Percentiles rank a stretch among this genome's conserved stretches.
phyloP scores from a whole-genome alignment of 2,113 vertebrate species.

The Corythornis vintsioides region DNA sequence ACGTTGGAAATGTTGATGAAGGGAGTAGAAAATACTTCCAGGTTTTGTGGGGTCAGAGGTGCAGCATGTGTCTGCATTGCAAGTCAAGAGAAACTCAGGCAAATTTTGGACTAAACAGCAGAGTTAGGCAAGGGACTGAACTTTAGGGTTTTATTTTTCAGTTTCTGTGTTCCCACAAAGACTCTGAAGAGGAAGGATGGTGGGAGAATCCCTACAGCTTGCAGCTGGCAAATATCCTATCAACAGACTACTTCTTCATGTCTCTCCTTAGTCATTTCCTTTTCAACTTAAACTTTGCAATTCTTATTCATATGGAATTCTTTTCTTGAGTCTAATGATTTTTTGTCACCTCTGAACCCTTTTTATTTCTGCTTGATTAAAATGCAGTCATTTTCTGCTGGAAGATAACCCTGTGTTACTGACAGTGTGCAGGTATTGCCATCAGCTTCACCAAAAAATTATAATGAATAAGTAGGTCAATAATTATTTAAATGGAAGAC shows the following conservation, averaged over 20 bases:
- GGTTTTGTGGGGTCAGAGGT: not conserved
- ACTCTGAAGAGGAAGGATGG: not conserved
- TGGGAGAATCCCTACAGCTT: not conserved
- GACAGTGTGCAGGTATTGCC: not conserved
- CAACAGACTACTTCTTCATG: not conserved
- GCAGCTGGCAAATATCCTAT: not conserved
- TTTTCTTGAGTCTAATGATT: not conserved
- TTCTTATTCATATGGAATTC: not conserved
- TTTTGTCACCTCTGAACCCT: not conserved
- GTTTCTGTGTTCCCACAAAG: not conserved
- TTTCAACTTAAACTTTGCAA: not conserved
- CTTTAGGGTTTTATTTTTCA: not conserved
- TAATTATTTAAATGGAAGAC: constrained; percentile 32
- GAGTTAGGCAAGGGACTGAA: not conserved
- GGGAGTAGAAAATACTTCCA: not conserved
- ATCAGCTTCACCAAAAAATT: not conserved
- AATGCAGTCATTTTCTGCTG: not conserved
- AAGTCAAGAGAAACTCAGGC: not conserved
- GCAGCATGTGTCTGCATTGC: not conserved
- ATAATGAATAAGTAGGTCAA: not conserved
- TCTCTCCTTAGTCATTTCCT: not conserved
- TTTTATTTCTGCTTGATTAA: constrained; percentile 1
- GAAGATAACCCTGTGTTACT: not conserved
- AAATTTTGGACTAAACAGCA: not conserved
- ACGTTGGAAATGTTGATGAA: not conserved